These are phyloP conservation scores for Cotesia chilonis DNA, from an alignment of 1,140 invertebrate genomes.

Conservation along the genomic window DNA sequence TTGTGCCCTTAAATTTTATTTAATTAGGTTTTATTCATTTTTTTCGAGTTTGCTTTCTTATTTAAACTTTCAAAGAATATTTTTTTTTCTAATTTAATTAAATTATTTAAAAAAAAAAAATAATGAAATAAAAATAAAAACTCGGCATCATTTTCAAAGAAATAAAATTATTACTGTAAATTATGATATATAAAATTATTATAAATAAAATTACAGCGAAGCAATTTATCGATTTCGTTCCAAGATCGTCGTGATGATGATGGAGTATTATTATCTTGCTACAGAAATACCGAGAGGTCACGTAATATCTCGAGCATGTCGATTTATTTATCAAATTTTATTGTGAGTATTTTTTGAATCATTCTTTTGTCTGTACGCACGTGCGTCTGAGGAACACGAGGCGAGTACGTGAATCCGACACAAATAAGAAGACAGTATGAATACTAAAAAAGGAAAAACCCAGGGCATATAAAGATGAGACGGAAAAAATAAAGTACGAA, in stretches of 20 bases:
- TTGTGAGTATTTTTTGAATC: conserved; percentile 3
- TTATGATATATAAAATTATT: not conserved
- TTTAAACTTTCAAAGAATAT: no score
- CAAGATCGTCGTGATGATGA: conserved; percentile 36
- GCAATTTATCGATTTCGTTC: conserved; percentile 42
- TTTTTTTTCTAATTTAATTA: no score
- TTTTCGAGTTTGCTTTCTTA: no score
- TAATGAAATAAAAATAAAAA: no score
- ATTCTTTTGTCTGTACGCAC: conserved; percentile 34
- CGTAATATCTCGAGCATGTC: conserved; percentile 7
- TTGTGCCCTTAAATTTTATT: not conserved
- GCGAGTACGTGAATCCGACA: conserved; percentile 28
- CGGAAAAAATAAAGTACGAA: conserved; percentile 29
- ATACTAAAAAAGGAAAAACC: no score
- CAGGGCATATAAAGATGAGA: conserved; percentile 24
- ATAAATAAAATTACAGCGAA: conserved; percentile 31
- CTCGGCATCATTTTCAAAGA: no score
- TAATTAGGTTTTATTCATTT: not conserved
- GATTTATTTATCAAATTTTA: conserved; percentile 13
- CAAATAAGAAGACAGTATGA: conserved; percentile 22
- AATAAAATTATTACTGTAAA: no score
- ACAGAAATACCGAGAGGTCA: conserved; percentile 36
- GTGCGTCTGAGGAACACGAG: conserved; percentile 29
- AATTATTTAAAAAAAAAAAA: no score
- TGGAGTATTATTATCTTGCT: conserved; percentile 40